Percentiles rank a stretch among this genome's conserved stretches.
Evolutionary conservation across 2,113 vertebrate species (phyloP).

Genomic region (Poeciliopsis prolifica): DNA sequence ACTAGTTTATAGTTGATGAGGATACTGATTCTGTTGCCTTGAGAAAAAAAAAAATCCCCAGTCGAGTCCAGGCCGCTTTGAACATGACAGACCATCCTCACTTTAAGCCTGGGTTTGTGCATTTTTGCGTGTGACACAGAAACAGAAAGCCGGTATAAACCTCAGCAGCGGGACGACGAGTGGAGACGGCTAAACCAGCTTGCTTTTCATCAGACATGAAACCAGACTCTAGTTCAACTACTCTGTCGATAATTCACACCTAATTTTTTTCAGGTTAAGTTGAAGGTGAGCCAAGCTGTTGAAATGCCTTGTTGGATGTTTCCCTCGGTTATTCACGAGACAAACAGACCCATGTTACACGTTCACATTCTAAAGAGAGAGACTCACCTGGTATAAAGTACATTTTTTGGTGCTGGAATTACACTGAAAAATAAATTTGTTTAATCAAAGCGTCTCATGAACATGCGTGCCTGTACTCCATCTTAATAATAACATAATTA

Average conservation of each 20-base stretch:
- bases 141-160: slow-evolving; percentile 38
- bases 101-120: slow-evolving; percentile 9
- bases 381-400: too few species aligned
- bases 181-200: slow-evolving; percentile 45
- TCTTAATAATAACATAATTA: too few species aligned
- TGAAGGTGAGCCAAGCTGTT: slow-evolving; percentile 14
- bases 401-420: too few species aligned
- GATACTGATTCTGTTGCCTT: slow-evolving; percentile 14
- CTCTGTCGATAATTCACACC: slow-evolving; percentile 4
- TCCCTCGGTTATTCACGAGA: background rate
- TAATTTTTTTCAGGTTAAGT: slow-evolving; percentile 24
- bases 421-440: too few species aligned
- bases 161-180: slow-evolving; percentile 30
- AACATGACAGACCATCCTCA: slow-evolving; percentile 11
- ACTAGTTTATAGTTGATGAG: slow-evolving; percentile 2
- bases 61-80: slow-evolving; percentile 11
- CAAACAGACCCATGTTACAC: background rate
- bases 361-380: too few species aligned
- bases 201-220: slow-evolving; percentile 64
- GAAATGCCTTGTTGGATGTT: slow-evolving; percentile 8
- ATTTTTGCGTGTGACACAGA: slow-evolving; percentile 25
- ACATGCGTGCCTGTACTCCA: too few species aligned
- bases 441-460: too few species aligned
- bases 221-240: slow-evolving; percentile 49
- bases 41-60: background rate